A percentile compares a stretch with the other conserved stretches of the same genome.
These are phyloP conservation scores for Conops quadrifasciatus DNA, from an alignment of 2,888 invertebrate genomes.

Conservation along the genomic window DNA sequence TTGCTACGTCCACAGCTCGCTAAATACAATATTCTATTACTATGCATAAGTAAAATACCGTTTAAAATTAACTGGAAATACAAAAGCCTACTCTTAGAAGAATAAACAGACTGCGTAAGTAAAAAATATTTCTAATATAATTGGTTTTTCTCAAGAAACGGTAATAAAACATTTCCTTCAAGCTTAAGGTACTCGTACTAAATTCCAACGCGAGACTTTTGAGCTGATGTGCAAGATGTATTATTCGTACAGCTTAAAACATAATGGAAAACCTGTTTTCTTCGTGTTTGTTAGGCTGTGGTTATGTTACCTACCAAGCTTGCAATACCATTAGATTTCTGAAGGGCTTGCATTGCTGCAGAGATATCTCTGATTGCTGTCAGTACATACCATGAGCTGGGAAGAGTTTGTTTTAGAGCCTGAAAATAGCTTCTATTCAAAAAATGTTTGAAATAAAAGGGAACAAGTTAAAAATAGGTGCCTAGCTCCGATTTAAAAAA, in stretches of 20 bases:
- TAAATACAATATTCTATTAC: not conserved
- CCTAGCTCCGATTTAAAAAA: too few relatives aligned
- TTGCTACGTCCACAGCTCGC: too few relatives aligned
- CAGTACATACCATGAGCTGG: too few relatives aligned
- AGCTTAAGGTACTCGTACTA: not conserved
- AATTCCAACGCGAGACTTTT: not conserved
- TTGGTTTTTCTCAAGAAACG: not conserved
- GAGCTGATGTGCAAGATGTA: not conserved
- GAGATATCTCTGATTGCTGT: too few relatives aligned
- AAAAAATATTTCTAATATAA: not conserved
- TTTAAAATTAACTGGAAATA: not conserved
- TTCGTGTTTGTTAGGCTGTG: not conserved
- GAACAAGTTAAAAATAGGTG: too few relatives aligned
- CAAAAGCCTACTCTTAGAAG: not conserved
- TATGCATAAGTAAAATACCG: not conserved
- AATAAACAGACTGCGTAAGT: not conserved
- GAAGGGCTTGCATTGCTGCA: too few relatives aligned
- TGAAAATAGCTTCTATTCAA: too few relatives aligned
- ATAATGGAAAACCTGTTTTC: not conserved
- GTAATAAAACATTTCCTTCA: not conserved
- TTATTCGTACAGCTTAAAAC: not conserved
- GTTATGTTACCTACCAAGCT: too few relatives aligned
- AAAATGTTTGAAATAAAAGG: too few relatives aligned
- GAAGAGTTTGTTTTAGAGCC: too few relatives aligned
- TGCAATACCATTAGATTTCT: too few relatives aligned